Evolutionary conservation across 2,888 invertebrate genomes (phyloP), one percentile per base, ranked within the genome.

Genomic region (Disparrhopalites patrizii): DNA sequence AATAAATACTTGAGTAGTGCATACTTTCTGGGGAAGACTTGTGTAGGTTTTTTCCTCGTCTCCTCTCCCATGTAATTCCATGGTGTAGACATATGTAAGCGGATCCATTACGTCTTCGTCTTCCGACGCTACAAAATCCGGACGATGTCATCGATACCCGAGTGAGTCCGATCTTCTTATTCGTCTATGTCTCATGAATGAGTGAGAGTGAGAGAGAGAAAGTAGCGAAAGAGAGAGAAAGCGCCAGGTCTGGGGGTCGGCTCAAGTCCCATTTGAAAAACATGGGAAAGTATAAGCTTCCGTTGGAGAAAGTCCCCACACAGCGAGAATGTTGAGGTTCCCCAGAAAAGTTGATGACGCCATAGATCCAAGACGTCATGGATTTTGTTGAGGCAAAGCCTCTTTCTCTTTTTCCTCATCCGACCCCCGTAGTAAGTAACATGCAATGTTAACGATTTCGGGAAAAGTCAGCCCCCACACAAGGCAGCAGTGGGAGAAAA

Each of bases 281-380:
- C 13, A 3, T 47, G 25, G 7, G 5, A 10, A 10, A 20, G 15
- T n/a, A 43, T 20, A 10, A 18, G 5, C 7, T 20, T 43, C 43
- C 43, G 20, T 20, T 43, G 43, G 7, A 18, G 18, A 40, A 40
- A 20, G 23, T 47, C 47, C 47, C 47, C 47, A 23, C 47, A 47
- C n/a, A n/a, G n/a, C n/a, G n/a, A 47, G 47, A 23, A 47, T 47
- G 18, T 47, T 23, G 47, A 47, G 47, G 38, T 18, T 62, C 54
- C 62, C 54, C 62, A 51, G n/a, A 54, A 40, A 54, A 62, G 31
- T 63, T 40, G 51, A 73, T 74, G 74, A 73, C 74, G 74, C 65
- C 72, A 69, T 52, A 13, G 36, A 33, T 43, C 56, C n/a, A 67
- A 63, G 62, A 67, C 67, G 67, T 67, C 62, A 50, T 62, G 54